Evolutionary conservation across 2,113 vertebrate species (phyloP).

Genomic region (Hydropotes inermis): DNA sequence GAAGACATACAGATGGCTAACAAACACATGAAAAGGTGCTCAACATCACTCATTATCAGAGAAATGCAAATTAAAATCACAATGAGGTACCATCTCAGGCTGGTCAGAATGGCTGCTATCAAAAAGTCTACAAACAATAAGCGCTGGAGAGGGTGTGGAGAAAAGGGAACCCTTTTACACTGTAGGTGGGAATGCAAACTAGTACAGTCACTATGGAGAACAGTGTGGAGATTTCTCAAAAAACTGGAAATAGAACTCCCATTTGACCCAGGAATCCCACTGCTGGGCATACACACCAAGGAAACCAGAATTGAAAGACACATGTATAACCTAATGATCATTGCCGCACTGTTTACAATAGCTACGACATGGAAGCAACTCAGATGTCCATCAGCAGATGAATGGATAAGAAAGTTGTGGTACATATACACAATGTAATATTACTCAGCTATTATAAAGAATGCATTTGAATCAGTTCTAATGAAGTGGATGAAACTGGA

Average conservation of each 20-base stretch:
- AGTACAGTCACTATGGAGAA: too few relatives aligned
- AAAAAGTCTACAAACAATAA: not conserved
- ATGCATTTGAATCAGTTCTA: not conserved
- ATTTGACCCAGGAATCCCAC: not conserved
- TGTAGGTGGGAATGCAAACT: too few relatives aligned
- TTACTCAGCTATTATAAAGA: not conserved
- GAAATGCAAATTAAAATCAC: not conserved
- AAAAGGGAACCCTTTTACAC: too few relatives aligned
- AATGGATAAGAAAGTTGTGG: not conserved
- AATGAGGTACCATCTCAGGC: not conserved
- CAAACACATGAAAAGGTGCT: not conserved
- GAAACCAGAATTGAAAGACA: not conserved
- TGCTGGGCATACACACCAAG: not conserved
- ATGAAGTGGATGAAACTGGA: not conserved
- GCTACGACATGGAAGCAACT: not conserved
- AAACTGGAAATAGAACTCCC: too few relatives aligned
- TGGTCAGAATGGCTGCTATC: not conserved
- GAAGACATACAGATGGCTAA: not conserved
- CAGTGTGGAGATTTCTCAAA: too few relatives aligned
- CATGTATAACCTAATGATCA: not conserved
- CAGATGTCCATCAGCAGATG: not conserved
- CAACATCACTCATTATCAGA: not conserved
- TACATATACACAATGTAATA: not conserved
- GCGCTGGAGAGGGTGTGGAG: not conserved
- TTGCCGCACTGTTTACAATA: too few relatives aligned